Evolutionary conservation across 2,113 vertebrate genomes (phyloP).

Genomic region (Megatriorchis doriae): DNA sequence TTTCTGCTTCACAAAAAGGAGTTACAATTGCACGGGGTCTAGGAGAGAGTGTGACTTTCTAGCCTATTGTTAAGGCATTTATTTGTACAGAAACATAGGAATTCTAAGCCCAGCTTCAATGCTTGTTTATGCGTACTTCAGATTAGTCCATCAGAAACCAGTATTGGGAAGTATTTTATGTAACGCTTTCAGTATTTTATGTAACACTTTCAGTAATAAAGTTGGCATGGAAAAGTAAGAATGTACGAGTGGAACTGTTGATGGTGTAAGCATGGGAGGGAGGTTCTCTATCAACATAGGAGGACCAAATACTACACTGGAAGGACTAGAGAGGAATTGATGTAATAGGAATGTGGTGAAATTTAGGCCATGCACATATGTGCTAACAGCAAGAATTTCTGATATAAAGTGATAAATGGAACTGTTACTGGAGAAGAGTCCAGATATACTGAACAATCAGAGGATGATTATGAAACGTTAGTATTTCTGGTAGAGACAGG

Average conservation of each 20-base stretch:
- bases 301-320: neutral
- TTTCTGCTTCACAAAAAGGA: neutral
- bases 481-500: neutral
- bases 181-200: neutral
- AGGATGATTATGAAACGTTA: neutral
- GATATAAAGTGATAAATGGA: neutral
- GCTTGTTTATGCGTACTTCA: neutral
- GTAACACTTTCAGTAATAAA: slow-evolving; percentile 12
- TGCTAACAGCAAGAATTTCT: slow-evolving; percentile 8
- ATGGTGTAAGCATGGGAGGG: neutral
- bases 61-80: neutral
- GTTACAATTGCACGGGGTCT: neutral
- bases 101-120: neutral
- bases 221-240: slow-evolving; percentile 4
- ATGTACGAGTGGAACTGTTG: neutral
- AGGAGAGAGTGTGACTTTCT: neutral
- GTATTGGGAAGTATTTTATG: neutral
- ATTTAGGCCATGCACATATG: neutral
- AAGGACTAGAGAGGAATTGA: slow-evolving; percentile 10
- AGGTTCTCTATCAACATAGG: neutral
- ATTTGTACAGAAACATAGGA: neutral
- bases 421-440: neutral
- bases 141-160: neutral
- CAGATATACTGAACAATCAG: neutral
- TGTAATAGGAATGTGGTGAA: slow-evolving; percentile 3